Evolutionary conservation across 92 coral and sea anemone species (phyloP), one percentile per base, ranked within the genome.

Genomic region (Porites cylindrica): DNA sequence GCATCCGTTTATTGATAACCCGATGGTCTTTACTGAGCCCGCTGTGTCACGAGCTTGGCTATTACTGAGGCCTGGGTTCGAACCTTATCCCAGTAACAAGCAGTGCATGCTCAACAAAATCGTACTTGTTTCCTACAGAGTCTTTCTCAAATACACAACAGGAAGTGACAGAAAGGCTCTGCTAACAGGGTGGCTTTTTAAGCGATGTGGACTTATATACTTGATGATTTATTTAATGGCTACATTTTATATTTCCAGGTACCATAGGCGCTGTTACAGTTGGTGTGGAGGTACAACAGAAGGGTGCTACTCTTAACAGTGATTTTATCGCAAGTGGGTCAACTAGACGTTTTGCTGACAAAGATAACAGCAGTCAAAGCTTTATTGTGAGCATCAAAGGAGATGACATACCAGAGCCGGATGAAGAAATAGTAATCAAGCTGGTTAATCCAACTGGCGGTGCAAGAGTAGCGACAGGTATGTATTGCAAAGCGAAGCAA

Each of bases 391-490:
- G 70, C 51, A 92, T 97, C 80, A 70, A 76, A 64, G 93, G 83
- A 16, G 99, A 97, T 72, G 68, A 82, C 21, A 72, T 72, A 47
- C 99, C 98, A 20, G 99, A 97, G 82, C 84, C 81, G 8, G 97
- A 95, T 66, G 99, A 97, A 71, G 80, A 88, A 9, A 69, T 96
- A 59, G 79, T 96, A 24, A 88, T 96, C 77, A 70, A 80, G 51
- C 96, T 96, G 19, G 88, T 83, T 68, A 93, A 91, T 76, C 99
- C 99, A 11, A 95, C 99, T 2, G 94, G 92, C 17, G 99, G 99
- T 17, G 95, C 98, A 16, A 84, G 84, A n/a, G 95, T 96, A 9
- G 82, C 78, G n/a, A 19, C 78, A 75, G 90, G 90, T 68, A 43
- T 6, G 32, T 7, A 4, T 9, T 3, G 11, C 38, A 66, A 7